Conservation (phyloP, 2,888 invertebrate species). For the Endomychus coccineus region DNA sequence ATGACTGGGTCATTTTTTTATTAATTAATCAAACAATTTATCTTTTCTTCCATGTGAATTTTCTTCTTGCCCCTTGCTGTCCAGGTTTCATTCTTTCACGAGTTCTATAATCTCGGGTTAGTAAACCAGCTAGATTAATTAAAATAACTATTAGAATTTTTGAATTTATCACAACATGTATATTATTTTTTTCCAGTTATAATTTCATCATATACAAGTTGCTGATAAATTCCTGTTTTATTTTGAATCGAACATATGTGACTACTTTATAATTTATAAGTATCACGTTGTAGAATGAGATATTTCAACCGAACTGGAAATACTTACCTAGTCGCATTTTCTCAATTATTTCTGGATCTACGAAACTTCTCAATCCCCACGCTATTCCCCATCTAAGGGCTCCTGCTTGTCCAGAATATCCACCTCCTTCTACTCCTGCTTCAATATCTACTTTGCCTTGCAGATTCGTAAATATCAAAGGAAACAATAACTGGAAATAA, state of each 20-base stretch:
- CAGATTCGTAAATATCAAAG: constrained; percentile 72
- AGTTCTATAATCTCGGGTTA: constrained; percentile 69
- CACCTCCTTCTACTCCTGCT: constrained; percentile 66
- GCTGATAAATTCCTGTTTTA: no score
- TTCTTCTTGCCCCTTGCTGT: constrained; percentile 81
- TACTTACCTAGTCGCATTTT: constrained; percentile 75
- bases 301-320: no score
- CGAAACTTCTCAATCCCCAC: constrained; percentile 75
- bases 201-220: no score
- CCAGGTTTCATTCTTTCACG: constrained; percentile 91
- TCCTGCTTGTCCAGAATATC: constrained; percentile 76
- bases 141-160: no score
- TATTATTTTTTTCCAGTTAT: no score
- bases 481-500: constrained; percentile 68
- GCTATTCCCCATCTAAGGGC: constrained; percentile 84
- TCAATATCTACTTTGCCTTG: constrained; percentile 75
- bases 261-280: no score
- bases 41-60: constrained; percentile 89
- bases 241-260: no score
- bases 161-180: no score
- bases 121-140: constrained; percentile 71
- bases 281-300: no score
- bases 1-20: constrained; percentile 1
- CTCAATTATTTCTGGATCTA: constrained; percentile 66
- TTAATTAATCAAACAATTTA: constrained; percentile 41